Evolutionary conservation across 2,888 invertebrate species (phyloP), one percentile per base, ranked within the genome.

Genomic region (Crossocerus cetratus): DNA sequence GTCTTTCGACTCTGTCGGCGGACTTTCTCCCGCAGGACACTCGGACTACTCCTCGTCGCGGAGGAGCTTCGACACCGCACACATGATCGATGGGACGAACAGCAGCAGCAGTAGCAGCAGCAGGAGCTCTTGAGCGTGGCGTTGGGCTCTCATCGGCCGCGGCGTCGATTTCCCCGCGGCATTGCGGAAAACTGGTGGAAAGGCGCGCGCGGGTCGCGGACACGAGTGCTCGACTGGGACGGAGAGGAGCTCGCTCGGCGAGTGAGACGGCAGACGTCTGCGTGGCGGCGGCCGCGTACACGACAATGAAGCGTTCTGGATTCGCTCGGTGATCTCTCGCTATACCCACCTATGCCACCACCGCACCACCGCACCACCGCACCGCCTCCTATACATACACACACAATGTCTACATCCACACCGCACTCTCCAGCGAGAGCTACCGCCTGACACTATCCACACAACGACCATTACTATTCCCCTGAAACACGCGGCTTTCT

Each of bases 221-320:
- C n/a, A n/a, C n/a, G n/a, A n/a, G n/a, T 67, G 43, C 42, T n/a
- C 69, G 42, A 54, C 21, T 44, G 3, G 42, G 23, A 45, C 65
- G 14, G 60, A 49, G 21, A 53, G 18, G 61, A 77, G 68, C 65
- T 80, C 80, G 78, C 79, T 79, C 72, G 63, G 11, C 8, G 11
- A 32, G 32, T 8, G 32, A 32, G 32, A 32, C 32, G 62, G 18
- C 20, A 53, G 65, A 55, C 81, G 78, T 78, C 81, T 72, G 76
- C 66, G 80, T 71, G 66, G 71, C 69, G 76, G 54, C 61, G 69
- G 69, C 65, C 71, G 71, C 68, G 60, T 74, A 67, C 32, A 77
- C 82, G 74, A 83, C 80, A 83, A 83, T 80, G 76, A 83, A 82
- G 78, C 78, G 74, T 77, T 79, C 77, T 79, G 83, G 82, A 83